These are phyloP conservation scores for Ochotona princeps DNA, from an alignment of 2,113 vertebrate genomes.

Conservation along the genomic window DNA sequence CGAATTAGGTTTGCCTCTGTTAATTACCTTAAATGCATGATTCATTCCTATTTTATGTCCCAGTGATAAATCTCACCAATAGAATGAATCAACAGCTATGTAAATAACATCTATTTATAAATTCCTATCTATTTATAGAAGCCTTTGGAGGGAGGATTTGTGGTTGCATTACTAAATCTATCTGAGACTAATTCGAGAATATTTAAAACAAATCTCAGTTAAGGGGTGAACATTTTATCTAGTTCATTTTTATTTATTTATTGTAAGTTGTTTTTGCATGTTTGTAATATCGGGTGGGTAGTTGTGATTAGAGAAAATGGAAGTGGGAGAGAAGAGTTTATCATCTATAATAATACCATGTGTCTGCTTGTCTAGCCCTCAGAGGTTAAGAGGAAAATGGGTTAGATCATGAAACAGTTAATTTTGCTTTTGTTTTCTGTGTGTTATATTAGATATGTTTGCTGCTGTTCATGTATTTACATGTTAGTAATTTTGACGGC, in stretches of 20 bases:
- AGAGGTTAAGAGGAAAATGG: neutral
- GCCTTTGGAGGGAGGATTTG: neutral
- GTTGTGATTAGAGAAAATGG: conserved; percentile 22
- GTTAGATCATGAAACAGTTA: neutral
- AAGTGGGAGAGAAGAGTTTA: conserved; percentile 28
- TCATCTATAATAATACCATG: conserved; percentile 42
- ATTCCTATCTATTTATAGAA: neutral
- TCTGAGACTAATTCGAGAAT: conserved; percentile 4
- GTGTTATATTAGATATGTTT: conserved; percentile 75
- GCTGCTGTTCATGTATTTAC: conserved; percentile 72
- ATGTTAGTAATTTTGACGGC: conserved; percentile 84
- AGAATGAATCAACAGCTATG: neutral
- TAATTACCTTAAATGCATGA: conserved; percentile 15
- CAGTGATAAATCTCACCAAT: conserved; percentile 17
- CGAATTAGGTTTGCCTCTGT: conserved; percentile 51
- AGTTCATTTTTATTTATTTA: conserved; percentile 48
- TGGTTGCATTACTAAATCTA: conserved; percentile 32
- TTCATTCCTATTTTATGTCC: neutral
- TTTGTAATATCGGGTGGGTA: neutral
- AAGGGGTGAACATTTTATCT: neutral
- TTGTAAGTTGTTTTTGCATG: neutral
- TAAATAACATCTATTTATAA: neutral
- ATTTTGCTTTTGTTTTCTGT: conserved; percentile 43
- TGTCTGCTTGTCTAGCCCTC: neutral
- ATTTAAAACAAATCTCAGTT: neutral